Evolutionary conservation across 1,140 invertebrate genomes (phyloP).

Genomic region (Drosophila ironensis): DNA sequence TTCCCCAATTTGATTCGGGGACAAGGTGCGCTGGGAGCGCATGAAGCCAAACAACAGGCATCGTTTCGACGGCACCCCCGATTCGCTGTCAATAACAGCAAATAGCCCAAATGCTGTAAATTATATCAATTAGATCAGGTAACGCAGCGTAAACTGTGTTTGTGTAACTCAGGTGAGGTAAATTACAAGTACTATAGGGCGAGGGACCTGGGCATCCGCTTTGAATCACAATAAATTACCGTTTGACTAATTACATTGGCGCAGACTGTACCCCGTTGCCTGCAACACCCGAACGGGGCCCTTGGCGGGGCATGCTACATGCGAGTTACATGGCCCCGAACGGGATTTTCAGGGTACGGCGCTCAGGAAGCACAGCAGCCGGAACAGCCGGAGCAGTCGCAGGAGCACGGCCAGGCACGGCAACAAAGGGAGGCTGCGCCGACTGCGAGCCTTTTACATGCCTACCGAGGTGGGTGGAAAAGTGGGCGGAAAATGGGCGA

Average conservation of each 20-base stretch:
- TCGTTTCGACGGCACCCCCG: too few relatives aligned
- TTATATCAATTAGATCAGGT: too few relatives aligned
- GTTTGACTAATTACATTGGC: slow-evolving; percentile 19
- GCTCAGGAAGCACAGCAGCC: slow-evolving; percentile 43
- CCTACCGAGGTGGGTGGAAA: too few relatives aligned
- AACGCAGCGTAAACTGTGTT: neutral
- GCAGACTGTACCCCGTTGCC: slow-evolving; percentile 3
- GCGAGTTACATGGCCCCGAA: slow-evolving; percentile 31
- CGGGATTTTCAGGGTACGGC: slow-evolving; percentile 54
- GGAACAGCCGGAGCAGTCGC: neutral
- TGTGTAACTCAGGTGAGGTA: too few relatives aligned
- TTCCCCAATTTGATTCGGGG: too few relatives aligned
- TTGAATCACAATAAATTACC: slow-evolving; percentile 22
- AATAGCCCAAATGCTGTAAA: too few relatives aligned
- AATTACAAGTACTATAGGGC: too few relatives aligned
- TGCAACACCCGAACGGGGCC: neutral
- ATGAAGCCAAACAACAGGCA: too few relatives aligned
- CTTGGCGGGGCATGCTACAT: too few relatives aligned
- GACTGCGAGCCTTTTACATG: slow-evolving; percentile 4
- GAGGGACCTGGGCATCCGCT: slow-evolving; percentile 4
- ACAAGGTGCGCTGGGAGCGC: too few relatives aligned
- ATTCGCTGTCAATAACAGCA: too few relatives aligned
- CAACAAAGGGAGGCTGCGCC: slow-evolving; percentile 4
- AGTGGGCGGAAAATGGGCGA: too few relatives aligned
- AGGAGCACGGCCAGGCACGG: neutral